phyloP scores from a whole-genome alignment of 2,113 vertebrate genomes.

The Bos javanicus region DNA sequence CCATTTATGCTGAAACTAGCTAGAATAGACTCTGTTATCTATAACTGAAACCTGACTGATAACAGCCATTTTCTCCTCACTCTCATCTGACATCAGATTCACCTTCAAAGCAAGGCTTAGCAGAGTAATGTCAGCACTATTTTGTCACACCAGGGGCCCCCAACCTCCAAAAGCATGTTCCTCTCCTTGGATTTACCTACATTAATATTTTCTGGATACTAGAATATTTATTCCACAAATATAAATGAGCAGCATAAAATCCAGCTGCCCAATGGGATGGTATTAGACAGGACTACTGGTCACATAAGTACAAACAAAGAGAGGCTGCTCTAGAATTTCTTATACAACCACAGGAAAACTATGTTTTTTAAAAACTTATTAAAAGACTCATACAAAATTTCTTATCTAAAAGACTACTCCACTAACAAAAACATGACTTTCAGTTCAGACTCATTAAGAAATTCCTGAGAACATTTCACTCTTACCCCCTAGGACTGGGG shows the following conservation, averaged over 20 bases:
- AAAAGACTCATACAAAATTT: background rate
- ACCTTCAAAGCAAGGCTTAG: background rate
- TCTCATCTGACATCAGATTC: background rate
- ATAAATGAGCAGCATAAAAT: background rate
- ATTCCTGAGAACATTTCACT: background rate
- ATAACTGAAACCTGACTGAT: background rate
- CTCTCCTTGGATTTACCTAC: background rate
- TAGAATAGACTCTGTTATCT: background rate
- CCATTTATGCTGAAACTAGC: background rate
- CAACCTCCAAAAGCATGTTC: background rate
- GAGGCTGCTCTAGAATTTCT: background rate
- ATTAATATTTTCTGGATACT: background rate
- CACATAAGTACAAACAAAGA: background rate
- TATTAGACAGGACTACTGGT: background rate
- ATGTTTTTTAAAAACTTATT: background rate
- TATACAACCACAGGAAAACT: background rate
- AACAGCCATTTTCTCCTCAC: background rate
- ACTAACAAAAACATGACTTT: background rate
- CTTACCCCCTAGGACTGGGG: background rate
- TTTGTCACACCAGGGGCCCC: background rate
- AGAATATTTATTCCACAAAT: background rate
- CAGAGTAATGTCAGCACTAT: background rate
- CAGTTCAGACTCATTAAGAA: background rate
- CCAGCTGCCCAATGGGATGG: background rate
- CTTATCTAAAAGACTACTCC: background rate